Evolutionary conservation across 1,140 invertebrate species (phyloP).

Genomic region (Neodiprion lecontei): DNA sequence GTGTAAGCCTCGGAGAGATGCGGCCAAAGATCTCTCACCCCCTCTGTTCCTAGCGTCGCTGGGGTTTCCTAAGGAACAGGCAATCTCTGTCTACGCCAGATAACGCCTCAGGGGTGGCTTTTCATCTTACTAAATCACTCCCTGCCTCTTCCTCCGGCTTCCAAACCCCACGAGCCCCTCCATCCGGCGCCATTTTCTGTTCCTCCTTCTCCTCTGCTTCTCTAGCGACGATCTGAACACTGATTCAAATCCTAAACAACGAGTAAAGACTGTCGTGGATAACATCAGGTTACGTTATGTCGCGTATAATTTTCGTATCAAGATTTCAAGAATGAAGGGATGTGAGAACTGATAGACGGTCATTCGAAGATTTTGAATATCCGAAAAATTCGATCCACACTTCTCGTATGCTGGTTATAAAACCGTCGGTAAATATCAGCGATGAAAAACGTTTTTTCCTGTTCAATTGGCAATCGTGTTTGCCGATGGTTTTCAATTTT

Average conservation of each 20-base stretch:
- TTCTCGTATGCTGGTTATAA: too few relatives aligned
- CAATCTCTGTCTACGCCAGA: constrained; percentile 55
- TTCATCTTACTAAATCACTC: constrained; percentile 56
- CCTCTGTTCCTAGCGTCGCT: constrained; percentile 35
- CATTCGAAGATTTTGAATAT: too few relatives aligned
- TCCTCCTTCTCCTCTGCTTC: not conserved
- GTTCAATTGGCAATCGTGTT: too few relatives aligned
- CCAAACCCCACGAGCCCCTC: constrained; percentile 31
- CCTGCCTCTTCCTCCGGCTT: constrained; percentile 24
- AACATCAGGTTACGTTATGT: too few relatives aligned
- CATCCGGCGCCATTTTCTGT: constrained; percentile 6
- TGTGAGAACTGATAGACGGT: too few relatives aligned
- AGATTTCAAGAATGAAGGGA: too few relatives aligned
- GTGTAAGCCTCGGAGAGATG: constrained; percentile 24
- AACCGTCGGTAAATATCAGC: too few relatives aligned
- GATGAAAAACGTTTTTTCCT: too few relatives aligned
- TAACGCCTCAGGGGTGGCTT: constrained; percentile 49
- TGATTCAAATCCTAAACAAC: not conserved
- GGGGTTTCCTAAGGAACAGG: constrained; percentile 48
- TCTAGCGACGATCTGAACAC: not conserved
- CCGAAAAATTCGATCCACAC: too few relatives aligned
- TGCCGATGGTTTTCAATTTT: too few relatives aligned
- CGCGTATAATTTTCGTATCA: too few relatives aligned
- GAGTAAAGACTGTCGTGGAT: too few relatives aligned
- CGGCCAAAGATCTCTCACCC: constrained; percentile 45